phyloP scores from a whole-genome alignment of 2,888 invertebrate genomes.

The Mythimna ferrago region DNA sequence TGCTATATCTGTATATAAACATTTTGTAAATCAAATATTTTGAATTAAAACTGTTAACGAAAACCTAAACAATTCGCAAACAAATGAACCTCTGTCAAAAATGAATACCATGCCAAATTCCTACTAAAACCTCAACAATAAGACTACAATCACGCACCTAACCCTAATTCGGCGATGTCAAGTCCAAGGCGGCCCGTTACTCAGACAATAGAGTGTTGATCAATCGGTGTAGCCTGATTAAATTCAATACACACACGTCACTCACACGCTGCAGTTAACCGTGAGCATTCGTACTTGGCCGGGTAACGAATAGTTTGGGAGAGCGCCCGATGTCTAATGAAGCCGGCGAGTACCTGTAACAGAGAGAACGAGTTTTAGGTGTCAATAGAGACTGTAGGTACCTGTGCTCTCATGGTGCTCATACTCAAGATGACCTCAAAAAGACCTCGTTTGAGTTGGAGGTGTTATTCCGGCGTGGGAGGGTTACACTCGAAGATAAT shows the following conservation, averaged over 20 bases:
- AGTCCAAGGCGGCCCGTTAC: slow-evolving; percentile 39
- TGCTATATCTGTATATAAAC: neutral
- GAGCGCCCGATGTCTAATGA: slow-evolving; percentile 43
- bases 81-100: neutral
- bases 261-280: neutral
- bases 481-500: slow-evolving; percentile 21
- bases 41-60: neutral
- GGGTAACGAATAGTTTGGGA: slow-evolving; percentile 54
- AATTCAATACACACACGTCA: slow-evolving; percentile 31
- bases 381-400: slow-evolving; percentile 36
- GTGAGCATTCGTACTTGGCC: slow-evolving; percentile 28
- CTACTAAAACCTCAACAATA: neutral
- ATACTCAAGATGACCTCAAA: slow-evolving; percentile 39
- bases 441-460: slow-evolving; percentile 7
- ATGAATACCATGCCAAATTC: neutral
- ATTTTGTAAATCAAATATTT: neutral
- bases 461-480: slow-evolving; percentile 29
- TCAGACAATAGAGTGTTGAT: slow-evolving; percentile 65
- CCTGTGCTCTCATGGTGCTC: neutral
- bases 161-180: slow-evolving; percentile 53
- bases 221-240: slow-evolving; percentile 33
- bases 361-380: slow-evolving; percentile 56
- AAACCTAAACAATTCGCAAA: neutral
- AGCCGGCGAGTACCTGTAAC: slow-evolving; percentile 67
- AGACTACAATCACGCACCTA: slow-evolving; percentile 1